Evolutionary conservation across 2,797 vertebrate genomes (phyloP), one percentile per base, ranked within the genome.

Genomic region (Halcyon chelicuti): DNA sequence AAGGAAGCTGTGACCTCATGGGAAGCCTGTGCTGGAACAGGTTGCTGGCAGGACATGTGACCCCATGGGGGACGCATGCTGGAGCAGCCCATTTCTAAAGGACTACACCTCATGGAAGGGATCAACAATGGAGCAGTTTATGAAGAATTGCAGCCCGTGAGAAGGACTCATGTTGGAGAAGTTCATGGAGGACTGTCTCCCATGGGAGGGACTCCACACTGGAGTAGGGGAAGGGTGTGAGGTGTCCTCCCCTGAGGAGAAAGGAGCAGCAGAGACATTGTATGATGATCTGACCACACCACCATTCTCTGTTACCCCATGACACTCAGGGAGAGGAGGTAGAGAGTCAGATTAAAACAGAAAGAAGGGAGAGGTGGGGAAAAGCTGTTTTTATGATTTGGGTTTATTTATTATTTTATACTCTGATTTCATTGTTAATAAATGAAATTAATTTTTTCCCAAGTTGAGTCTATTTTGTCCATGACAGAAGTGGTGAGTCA

Each of bases 21-120:
- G 26, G 47, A 51, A 51, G 66, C 47, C 46, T 14, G 14, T 4
- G 3, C 47, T 42, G 60, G 29, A 63, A 25, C 37, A 63, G 37
- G 6, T 77, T 52, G 1, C 37, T 63, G 31, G 37, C 60, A 63
- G 31, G 37, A 52, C 47, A 13, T 42, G 47, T 42, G 47, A 52
- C 10, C 23, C 23, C 0, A 0, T 8, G 31, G 31, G 26, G 14
- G 11, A 18, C 9, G 19, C 60, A 35, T 0, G 7, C 37, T 42
- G 47, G 14, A 77, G 37, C 60, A 42, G 31, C 17, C 18, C 40
- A 37, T n/a, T 40, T 23, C 37, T 42, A 18, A 35, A 42, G 19
- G 10, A 28, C 47, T 33, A 22, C 23, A 42, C 14, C 21, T 42
- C 13, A 4, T 12, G 44, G 57, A 31, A 60, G 15, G 20, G 55